Conservation (phyloP, 2,797 vertebrate genomes). For the Crypturellus tataupa region DNA sequence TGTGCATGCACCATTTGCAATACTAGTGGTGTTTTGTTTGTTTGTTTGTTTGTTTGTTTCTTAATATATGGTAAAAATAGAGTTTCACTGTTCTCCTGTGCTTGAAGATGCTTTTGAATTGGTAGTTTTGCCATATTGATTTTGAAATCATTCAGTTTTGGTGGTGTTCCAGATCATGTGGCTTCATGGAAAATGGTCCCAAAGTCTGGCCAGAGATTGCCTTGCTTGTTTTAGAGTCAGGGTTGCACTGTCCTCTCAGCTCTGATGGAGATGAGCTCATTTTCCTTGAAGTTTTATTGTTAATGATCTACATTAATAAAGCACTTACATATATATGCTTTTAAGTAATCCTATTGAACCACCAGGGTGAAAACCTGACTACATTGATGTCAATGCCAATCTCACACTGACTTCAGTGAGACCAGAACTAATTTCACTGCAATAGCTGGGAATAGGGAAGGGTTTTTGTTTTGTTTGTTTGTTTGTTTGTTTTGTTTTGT, state of each 20-base stretch:
- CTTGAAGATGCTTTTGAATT: neutral
- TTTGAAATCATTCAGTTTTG: slow-evolving; percentile 34
- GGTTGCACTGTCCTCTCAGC: neutral
- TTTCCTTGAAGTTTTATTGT: slow-evolving; percentile 43
- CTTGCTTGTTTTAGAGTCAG: neutral
- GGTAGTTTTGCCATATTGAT: neutral
- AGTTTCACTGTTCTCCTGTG: neutral
- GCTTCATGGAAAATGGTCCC: neutral
- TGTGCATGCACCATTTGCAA: neutral
- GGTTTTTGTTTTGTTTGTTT: neutral
- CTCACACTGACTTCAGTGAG: neutral
- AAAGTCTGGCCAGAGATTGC: neutral
- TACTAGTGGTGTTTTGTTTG: neutral
- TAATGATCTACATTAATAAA: slow-evolving; percentile 6
- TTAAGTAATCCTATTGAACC: neutral
- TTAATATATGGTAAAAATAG: slow-evolving; percentile 9
- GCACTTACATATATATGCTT: neutral
- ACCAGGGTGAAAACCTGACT: neutral
- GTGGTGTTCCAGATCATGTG: neutral
- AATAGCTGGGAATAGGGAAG: neutral
- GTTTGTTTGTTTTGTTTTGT: too few relatives aligned
- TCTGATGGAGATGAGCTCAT: neutral
- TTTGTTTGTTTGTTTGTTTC: neutral
- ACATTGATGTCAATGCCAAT: neutral
- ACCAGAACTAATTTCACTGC: neutral